These are phyloP conservation scores for Casuarius casuarius DNA, from an alignment of 2,113 vertebrate genomes.

Conservation along the genomic window DNA sequence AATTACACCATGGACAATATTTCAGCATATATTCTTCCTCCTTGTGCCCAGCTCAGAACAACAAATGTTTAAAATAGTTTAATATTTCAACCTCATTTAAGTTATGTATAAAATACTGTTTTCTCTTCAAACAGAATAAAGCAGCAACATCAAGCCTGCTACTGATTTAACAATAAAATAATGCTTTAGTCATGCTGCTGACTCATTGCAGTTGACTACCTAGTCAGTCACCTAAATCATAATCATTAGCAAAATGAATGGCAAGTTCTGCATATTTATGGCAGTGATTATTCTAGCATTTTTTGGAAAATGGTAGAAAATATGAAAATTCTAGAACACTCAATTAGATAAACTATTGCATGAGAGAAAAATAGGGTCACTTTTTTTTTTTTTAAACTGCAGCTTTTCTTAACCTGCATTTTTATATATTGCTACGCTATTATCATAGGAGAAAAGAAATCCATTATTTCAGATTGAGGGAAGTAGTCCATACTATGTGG, in stretches of 20 bases:
- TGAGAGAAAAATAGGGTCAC: neutral
- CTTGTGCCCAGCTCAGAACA: neutral
- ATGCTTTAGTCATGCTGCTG: neutral
- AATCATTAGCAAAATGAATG: neutral
- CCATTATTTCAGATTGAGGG: neutral
- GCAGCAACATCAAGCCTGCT: neutral
- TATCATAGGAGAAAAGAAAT: neutral
- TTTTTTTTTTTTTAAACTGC: neutral
- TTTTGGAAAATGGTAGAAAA: neutral
- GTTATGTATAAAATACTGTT: neutral
- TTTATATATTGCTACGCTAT: neutral
- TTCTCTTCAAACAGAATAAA: neutral
- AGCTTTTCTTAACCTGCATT: conserved; percentile 7
- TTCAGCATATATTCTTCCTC: neutral
- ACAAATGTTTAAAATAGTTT: neutral
- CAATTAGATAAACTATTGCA: neutral
- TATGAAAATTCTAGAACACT: neutral
- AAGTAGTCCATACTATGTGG: neutral
- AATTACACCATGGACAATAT: neutral
- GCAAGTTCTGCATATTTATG: conserved; percentile 18
- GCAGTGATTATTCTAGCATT: neutral
- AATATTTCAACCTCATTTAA: neutral
- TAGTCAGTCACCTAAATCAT: neutral
- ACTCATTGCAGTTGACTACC: neutral
- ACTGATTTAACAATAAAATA: neutral